Conservation (phyloP, 2,113 vertebrate species). For the Carollia perspicillata region DNA sequence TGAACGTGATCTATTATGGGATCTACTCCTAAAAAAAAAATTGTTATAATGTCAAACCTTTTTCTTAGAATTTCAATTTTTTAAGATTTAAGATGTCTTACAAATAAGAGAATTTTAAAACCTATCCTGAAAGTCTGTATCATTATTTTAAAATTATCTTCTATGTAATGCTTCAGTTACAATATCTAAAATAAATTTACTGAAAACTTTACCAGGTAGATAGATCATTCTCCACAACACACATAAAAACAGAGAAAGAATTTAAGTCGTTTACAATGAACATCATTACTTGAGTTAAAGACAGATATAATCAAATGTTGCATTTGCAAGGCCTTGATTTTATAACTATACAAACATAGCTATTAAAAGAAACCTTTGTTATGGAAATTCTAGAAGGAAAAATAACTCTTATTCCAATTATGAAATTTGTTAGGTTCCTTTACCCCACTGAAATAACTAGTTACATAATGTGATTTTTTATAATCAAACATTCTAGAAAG, state of each 20-base stretch:
- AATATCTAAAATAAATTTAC: not conserved
- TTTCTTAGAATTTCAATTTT: conserved; percentile 40
- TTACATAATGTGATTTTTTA: not conserved
- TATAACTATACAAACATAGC: not conserved
- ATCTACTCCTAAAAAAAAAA: conserved; percentile 82
- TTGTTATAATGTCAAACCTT: conserved; percentile 47
- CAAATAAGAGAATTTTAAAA: conserved; percentile 11
- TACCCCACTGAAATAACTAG: not conserved
- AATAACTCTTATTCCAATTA: not conserved
- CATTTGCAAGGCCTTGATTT: not conserved
- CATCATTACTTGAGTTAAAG: not conserved
- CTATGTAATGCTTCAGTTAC: not conserved
- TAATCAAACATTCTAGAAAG: not conserved
- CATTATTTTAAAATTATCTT: conserved; percentile 14
- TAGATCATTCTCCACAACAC: not conserved
- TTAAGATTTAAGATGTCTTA: not conserved
- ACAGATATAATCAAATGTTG: not conserved
- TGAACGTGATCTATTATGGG: conserved; percentile 84
- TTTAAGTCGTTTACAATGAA: not conserved
- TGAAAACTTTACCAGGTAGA: not conserved
- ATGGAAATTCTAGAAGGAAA: conserved; percentile 13
- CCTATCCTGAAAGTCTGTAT: not conserved
- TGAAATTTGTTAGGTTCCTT: not conserved
- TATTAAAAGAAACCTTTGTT: not conserved
- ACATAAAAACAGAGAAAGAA: conserved; percentile 1